These are phyloP conservation scores for Sphaerophoria rueppellii DNA, from an alignment of 2,888 invertebrate species.

Conservation along the genomic window DNA sequence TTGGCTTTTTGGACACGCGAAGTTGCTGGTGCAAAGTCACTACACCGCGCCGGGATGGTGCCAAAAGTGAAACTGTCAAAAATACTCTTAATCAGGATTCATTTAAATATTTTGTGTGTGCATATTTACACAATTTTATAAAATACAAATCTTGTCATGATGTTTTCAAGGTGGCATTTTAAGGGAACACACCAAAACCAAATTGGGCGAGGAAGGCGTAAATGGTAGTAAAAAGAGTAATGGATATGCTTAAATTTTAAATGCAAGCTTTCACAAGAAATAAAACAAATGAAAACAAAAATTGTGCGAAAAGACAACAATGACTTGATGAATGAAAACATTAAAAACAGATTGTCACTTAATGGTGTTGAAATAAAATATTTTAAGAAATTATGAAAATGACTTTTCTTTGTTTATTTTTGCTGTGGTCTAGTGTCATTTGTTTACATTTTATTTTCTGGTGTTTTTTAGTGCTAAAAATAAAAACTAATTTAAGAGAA, in stretches of 20 bases:
- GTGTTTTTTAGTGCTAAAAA: constrained; percentile 2
- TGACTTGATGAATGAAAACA: constrained; percentile 32
- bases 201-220: constrained; percentile 8
- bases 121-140: constrained; percentile 17
- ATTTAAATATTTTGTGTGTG: constrained; percentile 44
- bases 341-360: constrained; percentile 44
- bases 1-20: background rate
- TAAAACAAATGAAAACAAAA: background rate
- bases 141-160: background rate
- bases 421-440: background rate
- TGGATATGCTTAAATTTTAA: constrained; percentile 41
- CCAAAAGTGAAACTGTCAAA: constrained; percentile 51
- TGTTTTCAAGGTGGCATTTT: background rate
- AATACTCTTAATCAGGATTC: constrained; percentile 38
- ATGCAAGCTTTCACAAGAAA: constrained; percentile 5
- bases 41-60: constrained; percentile 31
- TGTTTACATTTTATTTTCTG: background rate
- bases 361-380: constrained; percentile 33
- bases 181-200: background rate
- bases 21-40: constrained; percentile 21
- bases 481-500: background rate
- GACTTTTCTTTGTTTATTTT: constrained; percentile 8
- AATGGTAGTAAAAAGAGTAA: constrained; percentile 28
- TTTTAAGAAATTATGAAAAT: constrained; percentile 1
- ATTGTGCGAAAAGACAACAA: constrained; percentile 12